Conservation (phyloP, 2,888 invertebrate genomes). For the Sussaba pulchella region DNA sequence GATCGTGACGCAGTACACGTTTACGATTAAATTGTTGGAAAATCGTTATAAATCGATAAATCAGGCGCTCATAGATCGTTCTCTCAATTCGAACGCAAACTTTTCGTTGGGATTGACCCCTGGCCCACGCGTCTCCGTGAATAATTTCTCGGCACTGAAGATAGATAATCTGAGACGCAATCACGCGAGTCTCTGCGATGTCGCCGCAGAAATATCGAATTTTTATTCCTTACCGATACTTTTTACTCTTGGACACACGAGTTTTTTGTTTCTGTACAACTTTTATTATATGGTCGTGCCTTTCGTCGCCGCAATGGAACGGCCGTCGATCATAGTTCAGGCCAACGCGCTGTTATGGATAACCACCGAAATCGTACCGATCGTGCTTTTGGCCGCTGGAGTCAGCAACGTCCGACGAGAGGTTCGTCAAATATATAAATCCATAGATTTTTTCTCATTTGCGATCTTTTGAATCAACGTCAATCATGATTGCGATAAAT, state of each 20-base stretch:
- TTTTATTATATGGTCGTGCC: slow-evolving; percentile 52
- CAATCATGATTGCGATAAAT: too few species aligned
- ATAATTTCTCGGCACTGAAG: neutral
- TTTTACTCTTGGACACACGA: neutral
- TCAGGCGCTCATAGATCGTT: slow-evolving; percentile 1
- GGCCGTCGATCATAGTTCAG: neutral
- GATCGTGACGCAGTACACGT: slow-evolving; percentile 65
- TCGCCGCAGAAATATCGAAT: slow-evolving; percentile 55
- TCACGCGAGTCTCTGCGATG: slow-evolving; percentile 62
- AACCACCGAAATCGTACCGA: slow-evolving; percentile 31
- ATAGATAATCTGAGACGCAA: slow-evolving; percentile 52
- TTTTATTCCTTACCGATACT: slow-evolving; percentile 65
- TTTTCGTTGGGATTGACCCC: neutral
- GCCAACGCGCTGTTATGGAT: slow-evolving; percentile 37
- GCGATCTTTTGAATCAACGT: too few species aligned
- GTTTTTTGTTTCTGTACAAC: slow-evolving; percentile 3
- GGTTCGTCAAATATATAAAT: slow-evolving; percentile 53
- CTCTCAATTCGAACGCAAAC: neutral
- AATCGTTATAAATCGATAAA: slow-evolving; percentile 58
- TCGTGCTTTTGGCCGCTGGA: slow-evolving; percentile 57
- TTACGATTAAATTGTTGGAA: slow-evolving; percentile 42
- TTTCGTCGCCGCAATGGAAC: neutral
- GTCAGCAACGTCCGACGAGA: slow-evolving; percentile 50
- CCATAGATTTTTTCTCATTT: too few species aligned
- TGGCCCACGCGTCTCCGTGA: neutral